Conservation (phyloP, 2,888 invertebrate genomes). For the Oscheius sp. region DNA sequence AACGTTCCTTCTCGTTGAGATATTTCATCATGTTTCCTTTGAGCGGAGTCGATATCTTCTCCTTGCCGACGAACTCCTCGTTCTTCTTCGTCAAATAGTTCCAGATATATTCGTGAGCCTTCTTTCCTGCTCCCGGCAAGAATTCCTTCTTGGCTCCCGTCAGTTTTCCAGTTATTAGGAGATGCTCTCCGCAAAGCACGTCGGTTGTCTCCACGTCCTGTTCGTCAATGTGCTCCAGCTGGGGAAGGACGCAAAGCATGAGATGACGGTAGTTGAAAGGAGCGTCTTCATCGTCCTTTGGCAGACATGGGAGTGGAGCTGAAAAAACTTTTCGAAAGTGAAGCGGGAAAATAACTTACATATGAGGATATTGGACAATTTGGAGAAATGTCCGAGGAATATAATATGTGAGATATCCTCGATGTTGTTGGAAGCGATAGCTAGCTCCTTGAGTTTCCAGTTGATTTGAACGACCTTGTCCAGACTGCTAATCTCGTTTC, state of each 20-base stretch:
- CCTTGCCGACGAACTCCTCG: not conserved
- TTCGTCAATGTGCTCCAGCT: conserved; percentile 13
- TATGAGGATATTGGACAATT: not conserved
- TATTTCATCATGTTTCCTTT: conserved; percentile 9
- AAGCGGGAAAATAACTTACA: not conserved
- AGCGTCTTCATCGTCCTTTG: not conserved
- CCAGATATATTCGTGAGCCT: conserved; percentile 8
- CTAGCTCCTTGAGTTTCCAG: conserved; percentile 4
- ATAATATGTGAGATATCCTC: conserved; percentile 12
- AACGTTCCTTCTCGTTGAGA: conserved; percentile 4
- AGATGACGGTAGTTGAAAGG: conserved; percentile 22
- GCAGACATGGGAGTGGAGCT: conserved; percentile 9
- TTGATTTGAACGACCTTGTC: not conserved
- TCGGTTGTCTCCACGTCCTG: not conserved
- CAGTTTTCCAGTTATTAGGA: conserved; percentile 16
- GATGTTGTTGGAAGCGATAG: not conserved
- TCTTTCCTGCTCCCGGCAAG: conserved; percentile 1
- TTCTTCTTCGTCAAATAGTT: conserved; percentile 7
- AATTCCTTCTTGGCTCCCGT: conserved; percentile 4
- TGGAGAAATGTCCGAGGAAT: not conserved
- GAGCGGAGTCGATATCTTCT: conserved; percentile 16
- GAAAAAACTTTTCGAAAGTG: not conserved
- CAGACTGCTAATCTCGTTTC: conserved; percentile 6
- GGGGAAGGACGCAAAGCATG: conserved; percentile 21
- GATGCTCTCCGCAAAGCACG: conserved; percentile 14